Conservation (phyloP, 2,113 vertebrate species). For the Odocoileus hemionus region DNA sequence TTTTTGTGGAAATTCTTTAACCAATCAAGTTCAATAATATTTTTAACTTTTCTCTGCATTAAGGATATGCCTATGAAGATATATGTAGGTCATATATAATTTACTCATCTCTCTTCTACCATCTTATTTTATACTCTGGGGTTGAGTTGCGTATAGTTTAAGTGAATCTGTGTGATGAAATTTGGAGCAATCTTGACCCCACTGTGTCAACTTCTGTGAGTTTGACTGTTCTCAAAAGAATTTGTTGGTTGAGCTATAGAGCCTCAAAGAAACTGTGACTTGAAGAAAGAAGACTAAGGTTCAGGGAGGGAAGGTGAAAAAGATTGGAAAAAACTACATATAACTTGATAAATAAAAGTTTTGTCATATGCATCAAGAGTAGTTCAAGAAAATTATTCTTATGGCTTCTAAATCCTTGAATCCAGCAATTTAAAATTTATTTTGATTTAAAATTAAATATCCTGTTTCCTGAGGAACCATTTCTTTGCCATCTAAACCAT, state of each 20-base stretch:
- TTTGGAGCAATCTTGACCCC: neutral
- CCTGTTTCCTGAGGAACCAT: neutral
- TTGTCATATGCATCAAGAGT: neutral
- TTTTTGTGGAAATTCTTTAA: neutral
- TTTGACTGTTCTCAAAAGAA: neutral
- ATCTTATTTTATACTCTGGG: neutral
- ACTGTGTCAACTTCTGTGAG: neutral
- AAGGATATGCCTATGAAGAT: neutral
- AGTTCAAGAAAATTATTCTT: neutral
- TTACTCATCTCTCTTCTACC: neutral
- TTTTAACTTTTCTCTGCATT: neutral
- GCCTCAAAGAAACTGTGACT: neutral
- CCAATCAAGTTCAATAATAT: neutral
- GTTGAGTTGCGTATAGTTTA: neutral
- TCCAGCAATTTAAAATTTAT: neutral
- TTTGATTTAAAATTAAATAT: neutral
- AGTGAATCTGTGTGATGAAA: neutral
- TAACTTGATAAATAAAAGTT: neutral
- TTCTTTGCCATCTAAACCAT: neutral
- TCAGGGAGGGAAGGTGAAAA: neutral
- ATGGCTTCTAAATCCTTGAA: neutral
- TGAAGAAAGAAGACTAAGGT: neutral
- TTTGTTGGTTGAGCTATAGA: neutral
- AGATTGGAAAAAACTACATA: neutral
- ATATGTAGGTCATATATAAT: neutral